A percentile compares a stretch with the other conserved stretches of the same genome.
These are phyloP conservation scores for Bicyclus anynana DNA, from an alignment of 1,140 invertebrate genomes.

Conservation along the genomic window DNA sequence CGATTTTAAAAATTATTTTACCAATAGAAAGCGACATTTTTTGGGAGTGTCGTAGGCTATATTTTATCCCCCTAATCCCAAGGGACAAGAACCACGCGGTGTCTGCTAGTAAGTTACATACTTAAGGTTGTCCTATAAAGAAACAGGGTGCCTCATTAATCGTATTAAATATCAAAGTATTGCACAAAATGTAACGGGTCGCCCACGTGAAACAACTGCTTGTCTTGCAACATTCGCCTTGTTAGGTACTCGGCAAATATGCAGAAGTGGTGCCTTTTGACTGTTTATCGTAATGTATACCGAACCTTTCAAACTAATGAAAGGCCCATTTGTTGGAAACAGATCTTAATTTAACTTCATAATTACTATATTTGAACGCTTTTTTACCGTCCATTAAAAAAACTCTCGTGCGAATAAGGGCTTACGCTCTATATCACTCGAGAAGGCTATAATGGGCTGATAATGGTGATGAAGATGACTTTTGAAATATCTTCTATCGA, in stretches of 20 bases:
- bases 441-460: too few species aligned
- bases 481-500: too few species aligned
- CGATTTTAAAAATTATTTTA: too few species aligned
- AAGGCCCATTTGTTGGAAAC: background rate
- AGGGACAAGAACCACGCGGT: too few species aligned
- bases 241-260: background rate
- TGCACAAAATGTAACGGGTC: slow-evolving; percentile 4
- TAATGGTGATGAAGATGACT: too few species aligned
- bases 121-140: background rate
- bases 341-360: background rate
- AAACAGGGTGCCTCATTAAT: background rate
- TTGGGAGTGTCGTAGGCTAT: too few species aligned
- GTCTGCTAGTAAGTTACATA: background rate
- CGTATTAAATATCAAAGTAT: background rate
- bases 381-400: too few species aligned
- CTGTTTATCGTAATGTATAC: background rate
- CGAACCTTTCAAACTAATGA: background rate
- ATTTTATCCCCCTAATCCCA: too few species aligned
- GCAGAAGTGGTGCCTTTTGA: background rate
- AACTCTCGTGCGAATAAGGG: too few species aligned
- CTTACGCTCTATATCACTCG: too few species aligned
- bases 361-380: too few species aligned
- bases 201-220: slow-evolving; percentile 2
- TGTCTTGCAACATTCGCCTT: slow-evolving; percentile 2
- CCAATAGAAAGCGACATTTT: too few species aligned